Conservation (phyloP, 2,888 invertebrate genomes). For the Agonopterix heracliana region DNA sequence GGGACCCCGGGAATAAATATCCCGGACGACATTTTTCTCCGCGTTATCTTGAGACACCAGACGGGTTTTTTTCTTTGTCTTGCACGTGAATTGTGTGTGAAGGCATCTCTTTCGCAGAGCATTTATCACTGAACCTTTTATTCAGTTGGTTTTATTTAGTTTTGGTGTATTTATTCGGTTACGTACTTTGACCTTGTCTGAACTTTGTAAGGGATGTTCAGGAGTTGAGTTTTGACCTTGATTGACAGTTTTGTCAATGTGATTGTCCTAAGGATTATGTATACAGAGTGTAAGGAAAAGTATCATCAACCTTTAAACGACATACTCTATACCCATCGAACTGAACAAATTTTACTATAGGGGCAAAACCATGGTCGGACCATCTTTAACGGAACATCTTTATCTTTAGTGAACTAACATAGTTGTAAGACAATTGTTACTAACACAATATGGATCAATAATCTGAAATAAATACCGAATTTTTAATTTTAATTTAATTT, state of each 20-base stretch:
- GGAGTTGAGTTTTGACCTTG: constrained; percentile 12
- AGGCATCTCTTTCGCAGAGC: constrained; percentile 28
- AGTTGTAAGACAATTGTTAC: too few species aligned
- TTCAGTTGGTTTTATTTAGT: constrained; percentile 68
- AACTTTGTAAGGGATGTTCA: constrained; percentile 19
- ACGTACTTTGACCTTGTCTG: constrained; percentile 60
- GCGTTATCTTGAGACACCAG: constrained; percentile 67
- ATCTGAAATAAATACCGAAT: too few species aligned
- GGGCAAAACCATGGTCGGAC: too few species aligned
- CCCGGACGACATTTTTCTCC: constrained; percentile 69
- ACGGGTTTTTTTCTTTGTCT: constrained; percentile 37
- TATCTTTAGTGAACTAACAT: too few species aligned
- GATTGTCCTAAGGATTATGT: too few species aligned
- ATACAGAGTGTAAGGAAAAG: too few species aligned
- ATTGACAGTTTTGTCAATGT: neutral
- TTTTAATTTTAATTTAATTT: too few species aligned
- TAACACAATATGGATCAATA: too few species aligned
- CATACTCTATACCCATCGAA: too few species aligned
- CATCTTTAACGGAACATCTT: too few species aligned
- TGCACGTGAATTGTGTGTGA: constrained; percentile 16
- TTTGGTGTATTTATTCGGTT: constrained; percentile 64
- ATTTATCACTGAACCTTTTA: constrained; percentile 52
- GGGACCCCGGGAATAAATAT: constrained; percentile 61
- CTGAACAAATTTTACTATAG: too few species aligned
- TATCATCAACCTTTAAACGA: too few species aligned